Evolutionary conservation across 2,888 invertebrate genomes (phyloP).

Genomic region (Leptopterna dolabrata): DNA sequence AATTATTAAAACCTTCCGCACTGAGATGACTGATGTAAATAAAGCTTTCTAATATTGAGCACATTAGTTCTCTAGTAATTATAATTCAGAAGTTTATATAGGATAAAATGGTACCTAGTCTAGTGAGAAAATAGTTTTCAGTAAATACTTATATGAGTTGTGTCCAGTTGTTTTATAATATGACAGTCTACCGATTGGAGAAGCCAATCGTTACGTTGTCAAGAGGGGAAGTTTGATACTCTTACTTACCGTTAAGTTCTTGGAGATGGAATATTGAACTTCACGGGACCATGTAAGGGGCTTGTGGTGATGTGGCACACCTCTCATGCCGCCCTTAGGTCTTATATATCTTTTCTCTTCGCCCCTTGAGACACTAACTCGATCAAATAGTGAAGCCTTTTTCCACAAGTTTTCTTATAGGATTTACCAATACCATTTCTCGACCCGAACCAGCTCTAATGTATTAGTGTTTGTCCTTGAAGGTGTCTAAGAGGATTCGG

Average conservation of each 20-base stretch:
- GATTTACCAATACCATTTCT: not conserved
- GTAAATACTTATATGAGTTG: no score
- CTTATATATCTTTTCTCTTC: not conserved
- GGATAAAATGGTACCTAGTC: no score
- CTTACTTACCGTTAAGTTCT: not conserved
- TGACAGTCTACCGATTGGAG: no score
- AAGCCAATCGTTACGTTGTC: no score
- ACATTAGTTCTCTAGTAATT: no score
- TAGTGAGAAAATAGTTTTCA: no score
- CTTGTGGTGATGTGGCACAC: constrained; percentile 21
- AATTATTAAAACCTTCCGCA: no score
- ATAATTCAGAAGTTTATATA: no score
- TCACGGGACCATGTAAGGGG: constrained; percentile 35
- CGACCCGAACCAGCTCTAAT: not conserved
- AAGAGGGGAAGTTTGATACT: not conserved
- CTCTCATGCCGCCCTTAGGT: not conserved
- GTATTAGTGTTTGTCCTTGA: not conserved
- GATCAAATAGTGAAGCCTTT: constrained; percentile 32
- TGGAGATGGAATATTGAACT: not conserved
- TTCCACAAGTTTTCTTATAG: not conserved
- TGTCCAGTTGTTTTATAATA: no score
- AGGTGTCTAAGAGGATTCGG: constrained; percentile 9
- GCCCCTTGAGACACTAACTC: constrained; percentile 25
- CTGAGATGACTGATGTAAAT: no score
- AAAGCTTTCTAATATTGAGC: no score